A percentile compares a stretch with the other conserved stretches of the same genome.
Evolutionary conservation across 2,113 vertebrate genomes (phyloP).

Genomic region (Nycticorax nycticorax): DNA sequence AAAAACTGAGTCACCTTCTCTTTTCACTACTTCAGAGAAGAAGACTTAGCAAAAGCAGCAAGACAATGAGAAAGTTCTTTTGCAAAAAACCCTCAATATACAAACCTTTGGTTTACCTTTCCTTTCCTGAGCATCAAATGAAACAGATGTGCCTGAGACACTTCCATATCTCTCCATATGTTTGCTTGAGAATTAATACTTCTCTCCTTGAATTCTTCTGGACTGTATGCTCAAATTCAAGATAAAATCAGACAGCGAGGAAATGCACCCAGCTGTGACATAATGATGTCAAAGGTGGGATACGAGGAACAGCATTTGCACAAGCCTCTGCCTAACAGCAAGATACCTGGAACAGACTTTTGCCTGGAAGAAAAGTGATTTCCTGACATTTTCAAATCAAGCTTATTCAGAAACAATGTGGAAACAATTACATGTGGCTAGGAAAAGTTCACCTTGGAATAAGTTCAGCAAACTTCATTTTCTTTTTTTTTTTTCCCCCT

Average conservation of each 20-base stretch:
- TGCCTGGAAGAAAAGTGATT: not conserved
- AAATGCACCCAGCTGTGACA: not conserved
- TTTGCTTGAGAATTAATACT: not conserved
- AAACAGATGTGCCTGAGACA: not conserved
- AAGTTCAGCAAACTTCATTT: not conserved
- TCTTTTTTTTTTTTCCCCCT: not conserved
- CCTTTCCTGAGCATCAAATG: not conserved
- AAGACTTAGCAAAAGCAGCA: not conserved
- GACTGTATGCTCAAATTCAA: not conserved
- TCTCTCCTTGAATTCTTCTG: not conserved
- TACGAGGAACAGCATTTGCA: not conserved
- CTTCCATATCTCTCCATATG: not conserved
- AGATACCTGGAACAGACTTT: not conserved
- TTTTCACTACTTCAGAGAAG: not conserved
- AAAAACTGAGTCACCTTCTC: not conserved
- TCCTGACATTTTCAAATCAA: slow-evolving; percentile 1
- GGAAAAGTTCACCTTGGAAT: not conserved
- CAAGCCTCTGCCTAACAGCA: not conserved
- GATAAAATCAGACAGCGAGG: not conserved
- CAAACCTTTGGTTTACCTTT: not conserved
- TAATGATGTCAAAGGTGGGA: not conserved
- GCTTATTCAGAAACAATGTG: not conserved
- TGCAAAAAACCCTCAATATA: not conserved
- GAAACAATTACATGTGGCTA: not conserved
- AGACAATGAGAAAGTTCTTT: not conserved